These are phyloP conservation scores for Ceratina calcarata DNA, from an alignment of 1,140 invertebrate genomes.

Conservation along the genomic window DNA sequence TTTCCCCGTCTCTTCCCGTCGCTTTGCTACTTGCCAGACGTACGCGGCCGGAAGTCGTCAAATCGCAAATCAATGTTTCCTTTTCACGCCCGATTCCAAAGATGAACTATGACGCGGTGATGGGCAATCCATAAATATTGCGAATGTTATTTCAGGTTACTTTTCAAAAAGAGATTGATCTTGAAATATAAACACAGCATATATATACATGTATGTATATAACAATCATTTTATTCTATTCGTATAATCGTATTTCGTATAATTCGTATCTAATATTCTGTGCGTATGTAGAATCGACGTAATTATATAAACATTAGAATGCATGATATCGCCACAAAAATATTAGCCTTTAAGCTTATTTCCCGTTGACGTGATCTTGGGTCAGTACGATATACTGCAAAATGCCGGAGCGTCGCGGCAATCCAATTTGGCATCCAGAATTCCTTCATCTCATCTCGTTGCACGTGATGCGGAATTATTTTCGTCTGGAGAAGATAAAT, in stretches of 20 bases:
- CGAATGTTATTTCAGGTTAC: too few species aligned
- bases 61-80: background rate
- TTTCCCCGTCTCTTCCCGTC: background rate
- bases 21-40: background rate
- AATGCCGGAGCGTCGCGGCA: background rate
- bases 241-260: too few species aligned
- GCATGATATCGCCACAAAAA: too few species aligned
- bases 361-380: background rate
- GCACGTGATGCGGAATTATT: constrained; percentile 51
- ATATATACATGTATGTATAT: too few species aligned
- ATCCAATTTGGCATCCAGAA: constrained; percentile 5
- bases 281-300: too few species aligned
- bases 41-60: constrained; percentile 17
- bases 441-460: background rate
- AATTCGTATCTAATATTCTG: too few species aligned
- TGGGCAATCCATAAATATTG: background rate
- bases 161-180: too few species aligned
- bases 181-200: too few species aligned
- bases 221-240: too few species aligned
- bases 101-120: background rate
- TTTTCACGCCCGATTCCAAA: background rate
- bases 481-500: constrained; percentile 18
- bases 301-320: too few species aligned
- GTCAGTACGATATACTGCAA: background rate
- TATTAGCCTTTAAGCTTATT: background rate